phyloP scores from a whole-genome alignment of 2,113 vertebrate genomes.

The Oryzias javanicus region DNA sequence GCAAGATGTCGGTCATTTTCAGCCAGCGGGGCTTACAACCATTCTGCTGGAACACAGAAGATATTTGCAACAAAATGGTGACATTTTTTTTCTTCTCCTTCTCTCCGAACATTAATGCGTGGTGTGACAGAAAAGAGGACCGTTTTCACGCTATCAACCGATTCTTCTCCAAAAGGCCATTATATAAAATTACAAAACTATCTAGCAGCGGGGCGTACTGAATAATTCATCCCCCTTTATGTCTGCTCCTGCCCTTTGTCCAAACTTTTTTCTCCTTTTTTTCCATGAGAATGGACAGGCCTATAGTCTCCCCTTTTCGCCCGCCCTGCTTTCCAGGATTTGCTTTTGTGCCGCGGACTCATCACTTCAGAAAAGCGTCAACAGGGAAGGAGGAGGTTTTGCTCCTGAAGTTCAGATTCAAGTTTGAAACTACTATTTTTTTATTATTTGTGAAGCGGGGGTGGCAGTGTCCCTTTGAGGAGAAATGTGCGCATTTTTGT shows the following conservation, averaged over 20 bases:
- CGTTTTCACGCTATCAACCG: constrained; percentile 80
- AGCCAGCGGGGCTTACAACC: constrained; percentile 22
- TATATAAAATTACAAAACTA: constrained; percentile 86
- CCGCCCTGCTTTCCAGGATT: constrained; percentile 69
- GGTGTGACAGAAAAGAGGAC: constrained; percentile 65
- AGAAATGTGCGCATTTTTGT: constrained; percentile 42
- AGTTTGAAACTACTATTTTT: constrained; percentile 72
- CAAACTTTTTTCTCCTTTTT: constrained; percentile 73
- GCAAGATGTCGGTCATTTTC: background rate
- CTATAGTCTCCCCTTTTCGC: constrained; percentile 56
- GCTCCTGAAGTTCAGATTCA: constrained; percentile 88
- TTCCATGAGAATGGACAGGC: constrained; percentile 82
- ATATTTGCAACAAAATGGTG: constrained; percentile 44
- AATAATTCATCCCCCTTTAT: constrained; percentile 86
- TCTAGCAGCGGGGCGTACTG: constrained; percentile 86
- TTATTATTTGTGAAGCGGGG: no score
- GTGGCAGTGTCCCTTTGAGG: constrained; percentile 27
- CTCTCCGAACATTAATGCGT: constrained; percentile 41
- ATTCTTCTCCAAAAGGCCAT: constrained; percentile 77
- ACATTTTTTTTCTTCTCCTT: constrained; percentile 28
- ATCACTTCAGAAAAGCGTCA: constrained; percentile 77
- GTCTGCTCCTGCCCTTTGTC: constrained; percentile 82
- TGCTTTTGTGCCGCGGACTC: constrained; percentile 80
- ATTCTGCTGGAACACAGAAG: constrained; percentile 20
- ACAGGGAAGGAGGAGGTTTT: constrained; percentile 67